Conservation (phyloP, 2,888 invertebrate species). For the Melieria crassipennis region DNA sequence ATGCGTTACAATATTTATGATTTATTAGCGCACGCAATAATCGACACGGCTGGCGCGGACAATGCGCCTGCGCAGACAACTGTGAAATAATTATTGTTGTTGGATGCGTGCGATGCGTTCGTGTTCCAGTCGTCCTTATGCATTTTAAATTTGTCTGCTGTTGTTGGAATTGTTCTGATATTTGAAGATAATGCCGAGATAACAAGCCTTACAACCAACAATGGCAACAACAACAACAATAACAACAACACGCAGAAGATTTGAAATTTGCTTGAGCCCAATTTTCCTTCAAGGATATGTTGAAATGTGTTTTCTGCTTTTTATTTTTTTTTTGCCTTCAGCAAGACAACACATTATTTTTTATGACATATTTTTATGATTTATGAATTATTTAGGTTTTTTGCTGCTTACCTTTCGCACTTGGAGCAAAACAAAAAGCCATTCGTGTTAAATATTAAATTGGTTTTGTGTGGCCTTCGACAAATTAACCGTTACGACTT, state of each 20-base stretch:
- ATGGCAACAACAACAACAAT: too few relatives aligned
- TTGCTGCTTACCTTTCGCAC: constrained; percentile 21
- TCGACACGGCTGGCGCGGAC: background rate
- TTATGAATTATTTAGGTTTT: constrained; percentile 63
- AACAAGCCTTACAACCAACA: background rate
- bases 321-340: too few relatives aligned
- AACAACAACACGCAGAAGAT: too few relatives aligned
- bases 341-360: constrained; percentile 42
- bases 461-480: constrained; percentile 19
- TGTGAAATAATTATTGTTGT: background rate
- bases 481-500: constrained; percentile 15
- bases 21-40: constrained; percentile 53
- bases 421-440: background rate
- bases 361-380: constrained; percentile 61
- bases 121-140: background rate
- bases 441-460: background rate
- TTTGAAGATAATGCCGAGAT: constrained; percentile 2
- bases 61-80: constrained; percentile 17
- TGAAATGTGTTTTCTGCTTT: background rate
- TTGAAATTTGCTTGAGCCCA: too few relatives aligned
- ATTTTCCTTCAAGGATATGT: constrained; percentile 19
- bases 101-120: background rate
- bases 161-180: background rate
- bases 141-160: background rate
- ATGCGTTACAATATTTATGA: constrained; percentile 57